Conservation (phyloP, 37 sponge, comb jelly and placozoan species). For the Cladorhizidae sp. region DNA sequence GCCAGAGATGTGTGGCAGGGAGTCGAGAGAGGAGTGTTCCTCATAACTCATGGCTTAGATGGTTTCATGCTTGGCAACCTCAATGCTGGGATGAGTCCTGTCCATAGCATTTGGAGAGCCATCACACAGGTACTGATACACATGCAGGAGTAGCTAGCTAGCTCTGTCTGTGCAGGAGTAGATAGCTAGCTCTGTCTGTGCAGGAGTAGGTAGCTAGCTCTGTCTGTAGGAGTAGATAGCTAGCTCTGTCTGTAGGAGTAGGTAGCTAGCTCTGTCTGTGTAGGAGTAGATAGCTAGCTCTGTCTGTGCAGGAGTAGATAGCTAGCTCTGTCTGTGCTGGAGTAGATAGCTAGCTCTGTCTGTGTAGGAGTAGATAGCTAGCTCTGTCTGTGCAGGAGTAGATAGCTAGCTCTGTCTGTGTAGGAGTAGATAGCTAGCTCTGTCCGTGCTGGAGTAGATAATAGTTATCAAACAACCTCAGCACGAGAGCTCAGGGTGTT, state of each 20-base stretch:
- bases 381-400: no score
- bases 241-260: neutral
- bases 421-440: no score
- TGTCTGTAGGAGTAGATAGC: no score
- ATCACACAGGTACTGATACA: constrained; percentile 45
- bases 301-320: no score
- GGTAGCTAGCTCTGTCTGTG: neutral
- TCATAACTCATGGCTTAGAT: constrained; percentile 85
- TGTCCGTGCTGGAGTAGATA: no score
- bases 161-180: neutral
- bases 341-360: no score
- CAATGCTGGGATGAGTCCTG: constrained; percentile 81
- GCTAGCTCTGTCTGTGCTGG: neutral
- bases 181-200: neutral
- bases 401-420: no score
- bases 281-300: no score
- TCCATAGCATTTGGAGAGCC: constrained; percentile 48
- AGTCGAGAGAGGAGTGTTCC: constrained; percentile 67
- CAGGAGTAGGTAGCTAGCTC: no score
- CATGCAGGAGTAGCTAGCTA: neutral
- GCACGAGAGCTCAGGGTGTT: no score
- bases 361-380: no score
- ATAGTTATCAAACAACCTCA: no score
- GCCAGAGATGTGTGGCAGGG: constrained; percentile 48
- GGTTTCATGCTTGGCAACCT: constrained; percentile 76